phyloP scores from a whole-genome alignment of 2,888 invertebrate species.

The Toxonevra muliebris region DNA sequence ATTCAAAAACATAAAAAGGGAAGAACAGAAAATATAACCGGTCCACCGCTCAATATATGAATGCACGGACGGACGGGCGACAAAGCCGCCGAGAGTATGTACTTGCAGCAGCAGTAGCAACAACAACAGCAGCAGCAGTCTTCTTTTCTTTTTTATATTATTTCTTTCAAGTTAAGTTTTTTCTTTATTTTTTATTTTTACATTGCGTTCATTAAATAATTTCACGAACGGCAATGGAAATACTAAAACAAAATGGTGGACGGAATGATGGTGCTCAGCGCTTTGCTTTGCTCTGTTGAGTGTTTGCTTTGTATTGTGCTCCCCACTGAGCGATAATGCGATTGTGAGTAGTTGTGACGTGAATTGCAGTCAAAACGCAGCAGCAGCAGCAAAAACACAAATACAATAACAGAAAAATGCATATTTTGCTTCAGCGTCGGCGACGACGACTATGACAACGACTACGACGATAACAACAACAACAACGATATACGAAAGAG shows the following conservation, averaged over 20 bases:
- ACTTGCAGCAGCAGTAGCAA: neutral
- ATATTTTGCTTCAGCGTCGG: too few species aligned
- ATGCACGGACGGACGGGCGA: conserved; percentile 2
- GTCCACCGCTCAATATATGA: neutral
- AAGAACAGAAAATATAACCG: neutral
- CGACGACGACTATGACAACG: neutral
- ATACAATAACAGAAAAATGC: conserved; percentile 37
- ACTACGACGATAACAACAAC: conserved; percentile 12
- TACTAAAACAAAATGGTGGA: conserved; percentile 60
- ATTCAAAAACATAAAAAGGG: neutral
- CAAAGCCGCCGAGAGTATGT: neutral
- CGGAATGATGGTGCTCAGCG: conserved; percentile 27
- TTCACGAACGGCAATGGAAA: conserved; percentile 45
- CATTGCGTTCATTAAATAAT: conserved; percentile 11
- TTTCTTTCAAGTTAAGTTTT: neutral
- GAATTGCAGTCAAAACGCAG: conserved; percentile 49
- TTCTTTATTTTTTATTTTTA: conserved; percentile 1
- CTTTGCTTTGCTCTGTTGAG: too few species aligned
- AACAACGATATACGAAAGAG: conserved; percentile 12
- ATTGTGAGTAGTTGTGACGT: conserved; percentile 58
- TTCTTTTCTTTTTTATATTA: too few species aligned
- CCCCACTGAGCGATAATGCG: conserved; percentile 49
- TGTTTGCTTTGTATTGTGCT: conserved; percentile 2
- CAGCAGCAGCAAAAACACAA: too few species aligned
- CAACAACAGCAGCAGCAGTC: neutral